Percentiles rank a stretch among this genome's conserved stretches.
phyloP scores from a whole-genome alignment of 2,797 vertebrate genomes.

The Oryzias sinensis region DNA sequence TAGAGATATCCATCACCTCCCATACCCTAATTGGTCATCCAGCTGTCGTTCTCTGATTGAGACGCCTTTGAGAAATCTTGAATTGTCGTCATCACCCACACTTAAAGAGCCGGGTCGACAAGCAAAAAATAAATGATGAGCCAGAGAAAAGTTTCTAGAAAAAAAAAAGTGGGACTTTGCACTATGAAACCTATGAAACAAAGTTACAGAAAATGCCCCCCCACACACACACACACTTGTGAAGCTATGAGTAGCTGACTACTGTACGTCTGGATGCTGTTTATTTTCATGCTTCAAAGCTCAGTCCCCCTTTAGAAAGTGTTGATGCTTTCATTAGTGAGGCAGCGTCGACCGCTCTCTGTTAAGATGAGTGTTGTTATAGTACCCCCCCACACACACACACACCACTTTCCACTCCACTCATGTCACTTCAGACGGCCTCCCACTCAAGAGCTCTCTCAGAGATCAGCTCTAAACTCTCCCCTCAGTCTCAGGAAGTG shows the following conservation, averaged over 20 bases:
- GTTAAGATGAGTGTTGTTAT: slow-evolving; percentile 60
- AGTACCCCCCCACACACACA: slow-evolving; percentile 8
- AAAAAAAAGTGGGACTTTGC: slow-evolving; percentile 3
- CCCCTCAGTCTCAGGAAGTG: slow-evolving; percentile 69
- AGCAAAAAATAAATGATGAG: background rate
- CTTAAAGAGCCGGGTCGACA: too few relatives aligned
- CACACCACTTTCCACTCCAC: slow-evolving; percentile 4
- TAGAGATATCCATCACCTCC: slow-evolving; percentile 32
- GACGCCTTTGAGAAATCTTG: slow-evolving; percentile 30
- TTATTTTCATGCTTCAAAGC: slow-evolving; percentile 52
- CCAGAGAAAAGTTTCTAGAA: background rate
- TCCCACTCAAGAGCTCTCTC: slow-evolving; percentile 65
- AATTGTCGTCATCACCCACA: too few relatives aligned
- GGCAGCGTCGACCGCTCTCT: slow-evolving; percentile 58
- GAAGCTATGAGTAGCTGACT: too few relatives aligned
- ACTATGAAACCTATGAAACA: background rate
- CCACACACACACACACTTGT: too few relatives aligned
- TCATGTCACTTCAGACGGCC: slow-evolving; percentile 69
- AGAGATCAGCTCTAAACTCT: slow-evolving; percentile 69
- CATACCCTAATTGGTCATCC: slow-evolving; percentile 47
- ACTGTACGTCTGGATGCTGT: slow-evolving; percentile 18
- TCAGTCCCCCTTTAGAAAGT: slow-evolving; percentile 59
- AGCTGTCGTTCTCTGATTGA: slow-evolving; percentile 37
- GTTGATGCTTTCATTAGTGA: slow-evolving; percentile 60
- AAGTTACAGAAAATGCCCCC: background rate